These are phyloP conservation scores for Syrista parreyssii DNA, from an alignment of 2,888 invertebrate genomes.

Conservation along the genomic window DNA sequence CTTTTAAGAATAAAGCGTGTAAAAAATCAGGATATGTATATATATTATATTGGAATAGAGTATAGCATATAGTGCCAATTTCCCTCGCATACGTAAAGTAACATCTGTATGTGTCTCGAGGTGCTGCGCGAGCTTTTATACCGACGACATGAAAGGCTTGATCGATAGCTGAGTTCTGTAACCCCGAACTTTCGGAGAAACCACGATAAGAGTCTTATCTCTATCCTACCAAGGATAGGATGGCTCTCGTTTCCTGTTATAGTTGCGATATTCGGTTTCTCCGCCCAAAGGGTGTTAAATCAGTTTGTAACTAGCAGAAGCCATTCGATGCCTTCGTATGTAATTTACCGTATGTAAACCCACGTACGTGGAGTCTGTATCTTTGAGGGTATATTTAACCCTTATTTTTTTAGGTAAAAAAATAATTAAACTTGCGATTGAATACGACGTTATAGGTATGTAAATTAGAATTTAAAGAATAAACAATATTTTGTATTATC, in stretches of 20 bases:
- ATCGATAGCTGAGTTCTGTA: conserved; percentile 32
- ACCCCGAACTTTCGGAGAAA: neutral
- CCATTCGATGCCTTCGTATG: neutral
- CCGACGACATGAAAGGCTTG: conserved; percentile 27
- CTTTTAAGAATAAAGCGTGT: no score
- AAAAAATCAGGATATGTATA: no score
- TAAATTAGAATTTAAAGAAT: neutral
- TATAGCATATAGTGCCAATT: neutral
- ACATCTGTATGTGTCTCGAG: neutral
- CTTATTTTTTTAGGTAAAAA: neutral
- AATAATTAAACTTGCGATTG: neutral
- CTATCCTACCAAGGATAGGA: conserved; percentile 24
- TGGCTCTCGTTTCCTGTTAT: neutral
- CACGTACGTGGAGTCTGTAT: neutral
- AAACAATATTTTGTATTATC: neutral
- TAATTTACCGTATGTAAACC: neutral
- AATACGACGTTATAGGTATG: no score
- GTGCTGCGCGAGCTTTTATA: conserved; percentile 8
- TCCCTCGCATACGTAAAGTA: neutral
- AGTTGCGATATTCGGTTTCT: neutral
- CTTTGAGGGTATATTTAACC: neutral
- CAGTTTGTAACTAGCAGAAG: neutral
- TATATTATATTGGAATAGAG: no score
- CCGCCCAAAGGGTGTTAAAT: neutral
- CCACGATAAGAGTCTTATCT: conserved; percentile 38